A percentile compares a stretch with the other conserved stretches of the same genome.
Evolutionary conservation across 2,888 invertebrate species (phyloP).

Genomic region (Napeogenes inachia): DNA sequence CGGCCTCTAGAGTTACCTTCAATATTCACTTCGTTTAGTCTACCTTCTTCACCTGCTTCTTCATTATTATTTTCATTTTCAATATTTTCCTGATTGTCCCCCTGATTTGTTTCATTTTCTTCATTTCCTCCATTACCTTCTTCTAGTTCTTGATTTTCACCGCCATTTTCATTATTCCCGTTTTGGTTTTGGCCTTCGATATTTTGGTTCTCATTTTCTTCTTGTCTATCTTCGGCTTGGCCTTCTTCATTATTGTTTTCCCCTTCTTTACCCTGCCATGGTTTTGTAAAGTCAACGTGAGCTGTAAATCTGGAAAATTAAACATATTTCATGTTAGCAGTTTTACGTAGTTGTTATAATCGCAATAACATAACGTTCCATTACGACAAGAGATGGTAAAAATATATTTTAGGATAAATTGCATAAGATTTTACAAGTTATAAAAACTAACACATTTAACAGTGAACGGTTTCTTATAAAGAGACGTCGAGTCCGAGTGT

Average conservation of each 20-base stretch:
- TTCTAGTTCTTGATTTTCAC: constrained; percentile 10
- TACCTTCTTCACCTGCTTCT: not conserved
- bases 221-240: constrained; percentile 17
- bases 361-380: too few relatives aligned
- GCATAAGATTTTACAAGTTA: too few relatives aligned
- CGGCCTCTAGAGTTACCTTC: too few relatives aligned
- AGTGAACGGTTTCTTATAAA: too few relatives aligned
- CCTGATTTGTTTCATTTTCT: constrained; percentile 12
- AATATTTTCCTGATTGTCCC: constrained; percentile 10
- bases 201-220: constrained; percentile 24
- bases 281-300: constrained; percentile 33
- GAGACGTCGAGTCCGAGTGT: too few relatives aligned
- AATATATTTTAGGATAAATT: too few relatives aligned
- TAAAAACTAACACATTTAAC: too few relatives aligned
- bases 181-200: constrained; percentile 17
- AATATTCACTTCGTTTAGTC: not conserved
- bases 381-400: too few relatives aligned
- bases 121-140: constrained; percentile 15
- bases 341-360: too few relatives aligned
- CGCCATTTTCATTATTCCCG: constrained; percentile 9
- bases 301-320: constrained; percentile 34
- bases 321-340: too few relatives aligned
- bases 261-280: constrained; percentile 25
- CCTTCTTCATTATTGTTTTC: constrained; percentile 15
- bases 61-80: constrained; percentile 11